Conservation (phyloP, 2,888 invertebrate species). For the Spialia ferax region DNA sequence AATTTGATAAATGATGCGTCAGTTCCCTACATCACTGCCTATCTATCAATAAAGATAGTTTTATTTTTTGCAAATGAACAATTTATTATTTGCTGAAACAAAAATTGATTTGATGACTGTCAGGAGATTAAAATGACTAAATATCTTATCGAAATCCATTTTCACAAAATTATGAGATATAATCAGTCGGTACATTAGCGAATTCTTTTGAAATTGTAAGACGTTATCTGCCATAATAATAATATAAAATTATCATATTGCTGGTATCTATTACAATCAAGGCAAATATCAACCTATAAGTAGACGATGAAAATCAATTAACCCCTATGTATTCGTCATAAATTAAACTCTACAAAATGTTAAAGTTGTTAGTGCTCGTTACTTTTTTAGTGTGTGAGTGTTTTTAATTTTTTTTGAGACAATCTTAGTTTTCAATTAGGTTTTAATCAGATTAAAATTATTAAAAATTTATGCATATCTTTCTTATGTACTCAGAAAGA, state of each 20-base stretch:
- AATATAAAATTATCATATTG: constrained; percentile 5
- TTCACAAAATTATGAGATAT: constrained; percentile 10
- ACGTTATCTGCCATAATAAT: neutral
- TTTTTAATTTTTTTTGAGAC: neutral
- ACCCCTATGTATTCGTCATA: neutral
- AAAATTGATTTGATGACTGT: neutral
- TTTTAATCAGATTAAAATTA: too few species aligned
- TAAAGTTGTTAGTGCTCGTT: constrained; percentile 46
- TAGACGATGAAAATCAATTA: neutral
- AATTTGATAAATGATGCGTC: neutral
- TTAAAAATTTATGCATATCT: too few species aligned
- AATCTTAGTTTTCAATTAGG: too few species aligned
- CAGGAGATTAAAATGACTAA: constrained; percentile 1
- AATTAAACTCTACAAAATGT: constrained; percentile 42
- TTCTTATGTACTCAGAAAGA: too few species aligned
- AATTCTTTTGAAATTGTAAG: constrained; percentile 8
- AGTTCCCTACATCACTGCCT: neutral
- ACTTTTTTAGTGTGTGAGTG: constrained; percentile 51
- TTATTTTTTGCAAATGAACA: neutral
- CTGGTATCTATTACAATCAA: constrained; percentile 2
- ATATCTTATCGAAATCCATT: constrained; percentile 20
- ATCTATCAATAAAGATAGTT: neutral
- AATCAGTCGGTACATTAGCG: constrained; percentile 14
- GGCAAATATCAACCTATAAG: neutral
- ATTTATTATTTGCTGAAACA: neutral